Conservation (phyloP, 2,888 invertebrate species). For the Xylota sylvarum region DNA sequence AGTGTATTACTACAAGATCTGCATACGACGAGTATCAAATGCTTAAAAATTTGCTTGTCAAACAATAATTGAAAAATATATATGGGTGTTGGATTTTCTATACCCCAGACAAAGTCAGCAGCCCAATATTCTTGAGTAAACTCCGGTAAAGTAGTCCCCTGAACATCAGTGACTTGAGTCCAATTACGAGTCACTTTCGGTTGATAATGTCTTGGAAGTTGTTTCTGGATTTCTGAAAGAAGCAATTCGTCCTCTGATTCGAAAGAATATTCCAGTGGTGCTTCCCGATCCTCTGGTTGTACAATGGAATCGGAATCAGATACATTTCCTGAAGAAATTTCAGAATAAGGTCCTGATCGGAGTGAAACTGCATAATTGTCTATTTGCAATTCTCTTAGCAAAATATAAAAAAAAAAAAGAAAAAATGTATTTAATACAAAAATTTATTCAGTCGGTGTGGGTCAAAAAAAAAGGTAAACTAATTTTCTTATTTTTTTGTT, state of each 20-base stretch:
- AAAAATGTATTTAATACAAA: no score
- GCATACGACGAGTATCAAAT: no score
- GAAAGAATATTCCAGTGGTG: conserved; percentile 1
- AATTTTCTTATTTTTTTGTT: no score
- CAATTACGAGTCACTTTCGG: conserved; percentile 3
- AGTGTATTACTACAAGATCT: no score
- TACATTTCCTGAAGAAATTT: not conserved
- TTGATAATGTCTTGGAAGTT: conserved; percentile 5
- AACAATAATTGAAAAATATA: conserved; percentile 17
- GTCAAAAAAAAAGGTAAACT: no score
- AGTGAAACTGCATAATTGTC: not conserved
- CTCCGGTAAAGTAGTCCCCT: not conserved
- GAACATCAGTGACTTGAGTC: conserved; percentile 5
- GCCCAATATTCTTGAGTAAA: not conserved
- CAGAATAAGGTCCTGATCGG: not conserved
- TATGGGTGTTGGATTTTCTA: conserved; percentile 10
- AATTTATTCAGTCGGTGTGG: no score
- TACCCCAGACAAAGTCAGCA: not conserved
- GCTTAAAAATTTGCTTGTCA: conserved; percentile 7
- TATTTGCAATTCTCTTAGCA: no score
- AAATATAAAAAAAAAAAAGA: no score
- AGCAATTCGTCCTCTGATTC: not conserved
- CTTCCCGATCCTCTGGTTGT: not conserved
- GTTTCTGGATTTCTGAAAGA: conserved; percentile 8
- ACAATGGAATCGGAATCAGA: conserved; percentile 1